Percentiles rank a stretch among this genome's conserved stretches.
phyloP scores from a whole-genome alignment of 2,888 invertebrate species.

The Cheiracanthium punctorium region DNA sequence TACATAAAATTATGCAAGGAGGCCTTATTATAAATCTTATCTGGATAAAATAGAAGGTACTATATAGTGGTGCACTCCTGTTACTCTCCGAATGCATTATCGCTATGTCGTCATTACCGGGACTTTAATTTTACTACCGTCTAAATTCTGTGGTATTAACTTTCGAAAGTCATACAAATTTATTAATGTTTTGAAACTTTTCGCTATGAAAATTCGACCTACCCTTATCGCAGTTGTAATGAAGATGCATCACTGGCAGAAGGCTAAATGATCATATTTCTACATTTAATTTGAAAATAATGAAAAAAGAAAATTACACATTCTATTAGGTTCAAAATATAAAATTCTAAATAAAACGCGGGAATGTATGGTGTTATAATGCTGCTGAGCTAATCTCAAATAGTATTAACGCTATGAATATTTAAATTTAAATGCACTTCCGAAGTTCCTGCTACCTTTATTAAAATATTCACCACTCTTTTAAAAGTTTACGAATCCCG shows the following conservation, averaged over 20 bases:
- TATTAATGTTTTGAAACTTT: background rate
- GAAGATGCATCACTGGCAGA: background rate
- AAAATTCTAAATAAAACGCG: background rate
- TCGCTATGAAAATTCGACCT: background rate
- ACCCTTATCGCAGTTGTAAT: background rate
- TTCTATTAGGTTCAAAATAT: background rate
- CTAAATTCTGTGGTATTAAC: too few species aligned
- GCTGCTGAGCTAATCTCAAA: background rate
- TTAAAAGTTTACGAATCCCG: background rate
- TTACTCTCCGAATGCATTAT: too few species aligned
- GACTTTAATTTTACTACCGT: too few species aligned
- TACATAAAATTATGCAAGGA: too few species aligned
- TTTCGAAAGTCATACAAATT: background rate
- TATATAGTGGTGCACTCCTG: too few species aligned
- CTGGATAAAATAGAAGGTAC: too few species aligned
- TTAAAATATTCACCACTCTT: slow-evolving; percentile 13
- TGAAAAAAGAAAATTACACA: background rate
- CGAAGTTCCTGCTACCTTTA: background rate
- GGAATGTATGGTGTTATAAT: background rate
- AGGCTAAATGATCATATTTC: background rate
- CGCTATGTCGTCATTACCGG: too few species aligned
- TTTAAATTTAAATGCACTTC: slow-evolving; percentile 8
- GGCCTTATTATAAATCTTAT: too few species aligned
- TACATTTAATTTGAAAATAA: background rate
- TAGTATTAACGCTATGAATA: background rate